Percentiles rank a stretch among this genome's conserved stretches.
Evolutionary conservation across 2,113 vertebrate genomes (phyloP).

Genomic region (Xenopus borealis): DNA sequence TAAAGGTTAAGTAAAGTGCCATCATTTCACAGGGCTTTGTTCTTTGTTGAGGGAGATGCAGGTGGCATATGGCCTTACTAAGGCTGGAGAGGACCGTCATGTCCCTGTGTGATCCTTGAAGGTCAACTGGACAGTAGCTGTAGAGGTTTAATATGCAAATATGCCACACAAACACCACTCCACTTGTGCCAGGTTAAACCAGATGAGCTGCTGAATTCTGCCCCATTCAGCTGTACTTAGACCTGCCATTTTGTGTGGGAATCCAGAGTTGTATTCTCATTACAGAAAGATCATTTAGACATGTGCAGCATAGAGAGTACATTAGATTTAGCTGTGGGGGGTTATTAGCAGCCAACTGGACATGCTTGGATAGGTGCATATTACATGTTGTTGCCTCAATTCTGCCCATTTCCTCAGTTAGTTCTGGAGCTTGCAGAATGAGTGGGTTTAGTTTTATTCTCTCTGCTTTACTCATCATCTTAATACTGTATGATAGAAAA

Average conservation of each 20-base stretch:
- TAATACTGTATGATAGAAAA: conserved; percentile 35
- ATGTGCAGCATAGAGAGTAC: background rate
- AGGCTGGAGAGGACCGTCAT: background rate
- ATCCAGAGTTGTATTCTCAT: conserved; percentile 18
- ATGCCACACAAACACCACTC: background rate
- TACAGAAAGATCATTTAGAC: background rate
- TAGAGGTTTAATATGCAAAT: conserved; percentile 12
- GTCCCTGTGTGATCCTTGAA: background rate
- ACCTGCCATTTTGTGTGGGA: background rate
- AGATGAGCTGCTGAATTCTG: conserved; percentile 8
- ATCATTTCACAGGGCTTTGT: conserved; percentile 33
- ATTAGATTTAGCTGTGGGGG: background rate
- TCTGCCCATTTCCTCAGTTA: background rate
- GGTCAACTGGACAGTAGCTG: background rate
- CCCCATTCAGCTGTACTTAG: background rate
- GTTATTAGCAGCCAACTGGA: conserved; percentile 20
- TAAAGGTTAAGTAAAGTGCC: conserved; percentile 36
- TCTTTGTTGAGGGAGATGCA: conserved; percentile 11
- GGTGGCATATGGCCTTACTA: background rate
- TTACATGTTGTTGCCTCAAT: background rate
- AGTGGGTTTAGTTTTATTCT: background rate
- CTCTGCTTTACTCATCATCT: conserved; percentile 9
- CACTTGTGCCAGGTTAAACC: background rate
- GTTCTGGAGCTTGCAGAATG: conserved; percentile 5
- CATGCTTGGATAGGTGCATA: conserved; percentile 14